A percentile compares a stretch with the other conserved stretches of the same genome.
Conservation (phyloP, 2,888 invertebrate species). For the Lycophotia porphyrea region DNA sequence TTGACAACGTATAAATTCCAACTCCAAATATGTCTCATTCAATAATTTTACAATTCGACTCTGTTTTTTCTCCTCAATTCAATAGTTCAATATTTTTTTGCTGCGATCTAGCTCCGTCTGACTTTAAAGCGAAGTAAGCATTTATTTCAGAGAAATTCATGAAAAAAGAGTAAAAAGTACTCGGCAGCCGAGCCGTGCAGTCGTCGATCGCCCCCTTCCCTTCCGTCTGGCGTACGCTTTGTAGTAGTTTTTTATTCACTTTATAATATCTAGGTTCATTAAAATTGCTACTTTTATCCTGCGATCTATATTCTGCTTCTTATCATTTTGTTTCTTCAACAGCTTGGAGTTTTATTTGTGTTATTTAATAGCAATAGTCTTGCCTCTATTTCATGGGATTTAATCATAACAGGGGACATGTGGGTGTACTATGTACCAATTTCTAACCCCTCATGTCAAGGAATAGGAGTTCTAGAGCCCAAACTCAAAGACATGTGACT, state of each 20-base stretch:
- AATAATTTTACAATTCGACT: not conserved
- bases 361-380: too few species aligned
- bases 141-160: conserved; percentile 39
- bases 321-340: not conserved
- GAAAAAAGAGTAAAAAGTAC: conserved; percentile 34
- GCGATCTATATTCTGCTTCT: not conserved
- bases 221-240: conserved; percentile 35
- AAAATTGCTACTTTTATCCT: conserved; percentile 12
- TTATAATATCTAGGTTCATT: conserved; percentile 15
- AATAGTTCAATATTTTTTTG: conserved; percentile 40
- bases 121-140: conserved; percentile 36
- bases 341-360: not conserved
- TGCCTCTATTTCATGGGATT: not conserved
- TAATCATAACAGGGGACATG: not conserved
- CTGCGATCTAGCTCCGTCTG: conserved; percentile 19
- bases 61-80: not conserved
- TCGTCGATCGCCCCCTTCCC: conserved; percentile 24
- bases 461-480: not conserved
- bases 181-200: conserved; percentile 3
- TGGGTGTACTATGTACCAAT: not conserved
- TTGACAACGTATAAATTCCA: conserved; percentile 1
- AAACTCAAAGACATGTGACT: not conserved
- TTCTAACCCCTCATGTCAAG: not conserved
- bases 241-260: conserved; percentile 22
- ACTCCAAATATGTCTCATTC: conserved; percentile 1